Base-by-base conservation (phyloP, 35 echinoderm and acorn worm species). In the Strongylocentrotus purpuratus region DNA sequence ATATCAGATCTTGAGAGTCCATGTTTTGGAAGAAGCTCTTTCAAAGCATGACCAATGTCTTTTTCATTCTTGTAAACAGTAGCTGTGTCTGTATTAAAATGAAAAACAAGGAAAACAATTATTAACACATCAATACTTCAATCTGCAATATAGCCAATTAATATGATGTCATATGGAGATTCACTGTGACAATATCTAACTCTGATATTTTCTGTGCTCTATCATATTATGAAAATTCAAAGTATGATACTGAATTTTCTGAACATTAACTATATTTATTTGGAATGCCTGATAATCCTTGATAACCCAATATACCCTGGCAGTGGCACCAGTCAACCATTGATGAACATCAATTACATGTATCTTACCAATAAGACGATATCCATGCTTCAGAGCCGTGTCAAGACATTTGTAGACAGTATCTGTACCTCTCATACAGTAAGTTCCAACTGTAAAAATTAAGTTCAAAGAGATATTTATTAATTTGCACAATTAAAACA, bases 11-110 rank as follows among this genome's bases (percentile, higher is more conserved):
- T 94, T 32, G 46, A 71, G 4, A 97, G 92, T 35, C 95, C 92
- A 92, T 97, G 47, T 78, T 97, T 97, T 33, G 96, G 96, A 9
- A 95, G 86, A 18, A 97, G 95, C 46, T 97, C 96, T 95, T 94
- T 96, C 92, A 97, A 45, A 71, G 31, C 59, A 45, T 71, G 46
- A 7, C 96, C 96, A 94, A 97, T 95, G 31, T 97, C 95, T 71
- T 88, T 58, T 65, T 97, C 96, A 94, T 97, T 97, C 55, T 20
- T 94, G 58, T 97, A 97, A 28, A 60, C 59, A 13, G 91, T 28
- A 94, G 96, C 96, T 58, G 96, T 97, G 88, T 97, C 96, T 95
- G 85, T 46, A 47, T 31, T n/a, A 46, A 12, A 86, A 85, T 95
- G 3, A 50, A 1, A 31, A 32, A 33, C 17, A 95, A 92, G 59